Evolutionary conservation across 1,140 invertebrate species (phyloP), one percentile per base, ranked within the genome.

Genomic region (Rhagoletis pomonella): DNA sequence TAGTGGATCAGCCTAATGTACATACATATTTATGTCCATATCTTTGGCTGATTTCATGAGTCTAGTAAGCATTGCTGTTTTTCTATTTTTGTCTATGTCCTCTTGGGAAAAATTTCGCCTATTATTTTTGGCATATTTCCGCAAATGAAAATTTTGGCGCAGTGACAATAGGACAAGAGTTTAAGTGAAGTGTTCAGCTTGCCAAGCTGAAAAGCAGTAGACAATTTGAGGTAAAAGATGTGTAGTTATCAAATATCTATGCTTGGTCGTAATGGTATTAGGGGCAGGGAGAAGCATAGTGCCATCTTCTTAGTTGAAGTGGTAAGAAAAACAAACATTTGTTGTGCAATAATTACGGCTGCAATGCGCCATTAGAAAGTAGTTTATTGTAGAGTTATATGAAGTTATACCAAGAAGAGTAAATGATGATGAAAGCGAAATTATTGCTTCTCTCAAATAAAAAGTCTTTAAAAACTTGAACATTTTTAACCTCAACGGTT

Each of bases 61-160:
- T 47, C 44, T 44, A 14, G 14, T 7, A 3, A 50, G n/a, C 17
- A 19, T 55, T 50, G 17, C 29, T 67, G 64, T 29, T n/a, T n/a
- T n/a, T n/a, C n/a, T 39, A 29, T 39, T 67, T 67, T 39, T 39
- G n/a, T n/a, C n/a, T n/a, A n/a, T n/a, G n/a, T n/a, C n/a, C n/a
- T n/a, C n/a, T n/a, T n/a, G n/a, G 4, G 64, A 29, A 67, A 39
- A 67, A 39, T 81, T 29, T 55, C 47, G 1, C 44, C 19, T 77
- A 77, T 77, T 77, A 77, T 81, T 81, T 55, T 81, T 81, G 73
- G 73, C 73, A 81, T 81, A 55, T 55, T 55, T 19, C 73, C 14
- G 73, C 4, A 81, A 81, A 17, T 17, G 50, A n/a, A 81, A 55
- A 9, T 55, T 81, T 58, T 81, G 73, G 73, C 73, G 73, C 73